Conservation (phyloP, 2,113 vertebrate species). For the Hydrolagus affinis region DNA sequence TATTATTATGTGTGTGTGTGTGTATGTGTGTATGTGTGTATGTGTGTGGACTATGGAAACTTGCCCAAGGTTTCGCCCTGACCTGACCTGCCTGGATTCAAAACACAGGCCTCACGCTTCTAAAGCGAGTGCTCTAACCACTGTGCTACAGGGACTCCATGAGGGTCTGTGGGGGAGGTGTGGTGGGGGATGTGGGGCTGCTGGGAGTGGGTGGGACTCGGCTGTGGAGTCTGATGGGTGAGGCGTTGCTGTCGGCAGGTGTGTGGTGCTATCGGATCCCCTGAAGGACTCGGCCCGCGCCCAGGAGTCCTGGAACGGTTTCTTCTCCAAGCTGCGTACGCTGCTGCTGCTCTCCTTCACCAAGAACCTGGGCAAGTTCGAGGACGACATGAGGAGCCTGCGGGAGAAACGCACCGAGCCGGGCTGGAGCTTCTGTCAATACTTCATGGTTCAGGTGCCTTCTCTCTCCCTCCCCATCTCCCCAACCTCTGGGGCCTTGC, state of each 20-base stretch:
- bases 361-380: slow-evolving; percentile 91
- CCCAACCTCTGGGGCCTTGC: not conserved
- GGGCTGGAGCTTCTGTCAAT: slow-evolving; percentile 96
- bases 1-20: too few species aligned
- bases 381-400: slow-evolving; percentile 94
- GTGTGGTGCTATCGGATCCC: slow-evolving; percentile 87
- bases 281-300: slow-evolving; percentile 95
- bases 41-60: too few species aligned
- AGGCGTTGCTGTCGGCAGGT: slow-evolving; percentile 53
- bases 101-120: too few species aligned
- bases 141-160: not conserved
- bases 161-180: not conserved
- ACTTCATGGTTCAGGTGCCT: slow-evolving; percentile 96
- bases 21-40: too few species aligned
- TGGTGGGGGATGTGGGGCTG: too few species aligned
- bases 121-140: too few species aligned
- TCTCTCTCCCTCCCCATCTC: not conserved
- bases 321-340: slow-evolving; percentile 90
- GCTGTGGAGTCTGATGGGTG: not conserved
- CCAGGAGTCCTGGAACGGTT: slow-evolving; percentile 93
- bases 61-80: too few species aligned
- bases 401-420: slow-evolving; percentile 93
- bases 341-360: slow-evolving; percentile 97
- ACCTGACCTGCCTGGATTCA: too few species aligned
- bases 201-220: not conserved